These are phyloP conservation scores for Lepidochrysops patricia DNA, from an alignment of 2,888 invertebrate species.

Conservation along the genomic window DNA sequence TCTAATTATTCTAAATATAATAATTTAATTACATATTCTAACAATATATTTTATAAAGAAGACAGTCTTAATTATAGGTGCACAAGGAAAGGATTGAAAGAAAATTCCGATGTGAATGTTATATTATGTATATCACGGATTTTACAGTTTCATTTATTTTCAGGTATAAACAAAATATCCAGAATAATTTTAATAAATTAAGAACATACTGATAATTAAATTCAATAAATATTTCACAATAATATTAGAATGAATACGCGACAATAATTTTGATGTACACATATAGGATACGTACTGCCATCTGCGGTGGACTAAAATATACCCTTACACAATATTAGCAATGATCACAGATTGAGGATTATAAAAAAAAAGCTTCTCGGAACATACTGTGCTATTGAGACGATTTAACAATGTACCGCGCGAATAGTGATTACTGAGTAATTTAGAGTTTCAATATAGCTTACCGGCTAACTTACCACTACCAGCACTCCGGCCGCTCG, in stretches of 20 bases:
- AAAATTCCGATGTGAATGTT: constrained; percentile 65
- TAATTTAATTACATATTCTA: too few relatives aligned
- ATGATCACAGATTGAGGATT: constrained; percentile 74
- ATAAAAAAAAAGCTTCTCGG: constrained; percentile 69
- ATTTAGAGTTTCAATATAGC: constrained; percentile 69
- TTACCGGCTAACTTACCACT: constrained; percentile 68
- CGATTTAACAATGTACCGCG: constrained; percentile 66
- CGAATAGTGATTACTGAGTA: constrained; percentile 70
- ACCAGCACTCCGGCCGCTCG: constrained; percentile 60
- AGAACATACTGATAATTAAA: constrained; percentile 64
- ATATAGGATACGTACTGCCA: constrained; percentile 45
- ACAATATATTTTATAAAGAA: constrained; percentile 22
- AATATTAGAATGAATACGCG: constrained; percentile 56
- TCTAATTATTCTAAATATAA: too few relatives aligned
- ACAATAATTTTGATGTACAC: constrained; percentile 51
- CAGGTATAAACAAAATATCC: constrained; percentile 71
- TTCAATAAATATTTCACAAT: constrained; percentile 68
- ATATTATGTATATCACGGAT: constrained; percentile 74
- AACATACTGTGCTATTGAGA: constrained; percentile 71
- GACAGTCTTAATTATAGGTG: not conserved
- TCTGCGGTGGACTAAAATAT: constrained; percentile 60
- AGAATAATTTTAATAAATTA: constrained; percentile 70
- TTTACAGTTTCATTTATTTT: constrained; percentile 73
- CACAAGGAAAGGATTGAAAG: constrained; percentile 35
- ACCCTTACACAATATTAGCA: constrained; percentile 69